A percentile compares a stretch with the other conserved stretches of the same genome.
phyloP scores from a whole-genome alignment of 2,113 vertebrate genomes.

The Pachypanchax playfairii region DNA sequence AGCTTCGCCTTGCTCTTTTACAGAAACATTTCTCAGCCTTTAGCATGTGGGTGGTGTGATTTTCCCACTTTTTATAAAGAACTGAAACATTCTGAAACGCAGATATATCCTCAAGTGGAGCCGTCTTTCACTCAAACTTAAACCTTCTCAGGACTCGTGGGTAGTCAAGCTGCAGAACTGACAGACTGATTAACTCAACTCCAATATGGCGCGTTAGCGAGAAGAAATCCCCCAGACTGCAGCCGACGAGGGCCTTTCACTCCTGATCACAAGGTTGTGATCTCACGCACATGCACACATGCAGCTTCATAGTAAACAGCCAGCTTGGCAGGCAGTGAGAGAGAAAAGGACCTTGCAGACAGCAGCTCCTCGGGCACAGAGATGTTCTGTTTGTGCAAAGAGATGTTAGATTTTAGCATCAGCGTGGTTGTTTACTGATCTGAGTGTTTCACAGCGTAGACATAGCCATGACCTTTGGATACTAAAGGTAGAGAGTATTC shows the following conservation, averaged over 20 bases:
- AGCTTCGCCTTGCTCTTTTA: constrained; percentile 4
- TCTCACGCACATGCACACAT: constrained; percentile 6
- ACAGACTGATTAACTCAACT: constrained; percentile 57
- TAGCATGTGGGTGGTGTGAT: constrained; percentile 49
- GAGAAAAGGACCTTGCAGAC: constrained; percentile 15
- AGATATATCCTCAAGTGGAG: constrained; percentile 32
- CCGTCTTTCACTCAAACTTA: constrained; percentile 31
- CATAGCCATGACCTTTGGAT: constrained; percentile 64
- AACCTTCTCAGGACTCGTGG: constrained; percentile 14
- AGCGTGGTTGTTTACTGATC: constrained; percentile 37
- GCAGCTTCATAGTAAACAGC: neutral
- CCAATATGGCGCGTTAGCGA: constrained; percentile 32
- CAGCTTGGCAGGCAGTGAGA: neutral
- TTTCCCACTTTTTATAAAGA: constrained; percentile 47
- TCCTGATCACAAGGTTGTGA: constrained; percentile 22
- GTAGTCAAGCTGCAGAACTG: constrained; percentile 42
- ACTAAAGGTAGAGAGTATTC: constrained; percentile 48
- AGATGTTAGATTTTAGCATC: constrained; percentile 3
- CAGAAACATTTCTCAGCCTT: constrained; percentile 21
- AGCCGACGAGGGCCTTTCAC: constrained; percentile 31
- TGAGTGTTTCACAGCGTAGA: constrained; percentile 37
- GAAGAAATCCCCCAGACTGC: constrained; percentile 26
- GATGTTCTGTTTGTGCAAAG: constrained; percentile 4
- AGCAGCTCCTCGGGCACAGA: neutral
- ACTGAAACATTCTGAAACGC: constrained; percentile 38